Evolutionary conservation across 2,113 vertebrate species (phyloP), one percentile per base, ranked within the genome.

Genomic region (Pomatostomus ruficeps): DNA sequence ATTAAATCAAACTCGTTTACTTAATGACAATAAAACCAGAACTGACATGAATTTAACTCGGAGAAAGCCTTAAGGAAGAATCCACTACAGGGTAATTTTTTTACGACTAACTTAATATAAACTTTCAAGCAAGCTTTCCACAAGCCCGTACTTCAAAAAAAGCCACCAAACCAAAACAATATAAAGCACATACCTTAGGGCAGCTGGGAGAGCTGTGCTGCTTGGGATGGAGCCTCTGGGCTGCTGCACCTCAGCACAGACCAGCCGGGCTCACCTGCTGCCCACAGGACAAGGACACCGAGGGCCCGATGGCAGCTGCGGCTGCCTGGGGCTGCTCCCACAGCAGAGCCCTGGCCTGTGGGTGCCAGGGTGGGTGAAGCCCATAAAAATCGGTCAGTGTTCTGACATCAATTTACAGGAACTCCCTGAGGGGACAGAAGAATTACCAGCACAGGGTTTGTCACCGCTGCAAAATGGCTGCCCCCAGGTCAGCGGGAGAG

Each of bases 281-380:
- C 28, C 29, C 35, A 5, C 15, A 52, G 29, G 26, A 18, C 7
- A 36, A 35, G n/a, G 79, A 11, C 68, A 9, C 54, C 12, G 2
- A 11, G 42, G 42, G 38, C 48, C 38, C 2, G 5, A 13, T 5
- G 61, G 14, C 0, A 0, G 12, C 31, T 1, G 18, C 8, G 20
- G 33, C 55, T 21, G 48, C 24, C n/a, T 4, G 19, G n/a, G n/a
- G n/a, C n/a, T 6, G 4, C 3, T 7, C 31, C 45, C 18, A 2
- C n/a, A 10, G 5, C 0, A 2, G 18, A 48, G 12, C 17, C 24
- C 35, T 0, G 1, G 42, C 26, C 26, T 43, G 9, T 4, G 3
- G 31, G 33, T 9, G 9, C 3, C 15, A 4, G 2, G 9, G 2
- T 29, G 31, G 13, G 6, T 4, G 2, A 38, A 67, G 19, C 43